Base-by-base conservation (phyloP, 2,113 vertebrate species). In the Glaucidium brasilianum region DNA sequence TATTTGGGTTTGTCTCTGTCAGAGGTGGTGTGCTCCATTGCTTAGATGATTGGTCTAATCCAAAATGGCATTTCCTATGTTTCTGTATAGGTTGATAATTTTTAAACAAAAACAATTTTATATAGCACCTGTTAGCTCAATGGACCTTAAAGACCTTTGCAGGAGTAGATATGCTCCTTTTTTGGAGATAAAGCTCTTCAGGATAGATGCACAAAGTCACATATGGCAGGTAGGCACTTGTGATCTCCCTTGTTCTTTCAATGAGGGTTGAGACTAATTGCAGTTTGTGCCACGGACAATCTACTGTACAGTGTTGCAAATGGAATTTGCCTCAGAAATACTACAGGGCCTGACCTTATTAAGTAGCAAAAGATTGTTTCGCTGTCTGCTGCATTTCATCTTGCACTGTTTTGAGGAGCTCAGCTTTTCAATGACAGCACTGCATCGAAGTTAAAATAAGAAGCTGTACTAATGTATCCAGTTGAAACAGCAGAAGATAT, bases 301-400 rank as follows among this genome's bases (percentile, higher is more conserved):
- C 43, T 76, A 10, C 52, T 92, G 56, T 64, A 85, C 55, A 66
- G 45, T 9, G 2, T 21, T 82, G 56, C 68, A 92, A 67, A 75
- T 87, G 58, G 84, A 91, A 62, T 95, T 92, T 76, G 62, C 78
- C 80, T 89, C 62, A 78, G 58, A 92, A 94, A 75, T 82, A 82
- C 53, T 92, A 27, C 84, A 62, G 79, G 63, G 52, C 49, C 59
- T 88, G 85, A 94, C 63, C 85, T 96, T 93, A 74, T 53, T 85
- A 92, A 85, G 22, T 45, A 73, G 67, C 71, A 85, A 69, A 90
- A 96, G 23, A 94, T 95, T 91, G 92, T 94, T 94, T 75, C 0
- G 0, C 64, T 93, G 20, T 50, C 59, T 91, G 34, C 76, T 92
- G 73, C 49, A 75, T 14, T 92, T 93, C 52, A 71, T 91, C 56